Conservation (phyloP, 2,113 vertebrate species). For the Sialia sialis region DNA sequence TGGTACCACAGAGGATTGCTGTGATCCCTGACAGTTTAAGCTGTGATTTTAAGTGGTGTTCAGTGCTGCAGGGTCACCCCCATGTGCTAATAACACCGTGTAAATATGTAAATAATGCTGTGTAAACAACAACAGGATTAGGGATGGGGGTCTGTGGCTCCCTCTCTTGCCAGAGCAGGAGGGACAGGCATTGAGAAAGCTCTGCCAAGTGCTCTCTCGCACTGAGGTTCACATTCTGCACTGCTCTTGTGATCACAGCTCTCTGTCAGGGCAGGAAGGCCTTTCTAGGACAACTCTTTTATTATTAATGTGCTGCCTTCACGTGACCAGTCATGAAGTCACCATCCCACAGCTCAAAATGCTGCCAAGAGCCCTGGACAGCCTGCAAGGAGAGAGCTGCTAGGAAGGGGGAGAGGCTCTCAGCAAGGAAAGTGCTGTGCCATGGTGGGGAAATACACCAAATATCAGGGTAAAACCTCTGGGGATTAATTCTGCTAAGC, state of each 20-base stretch:
- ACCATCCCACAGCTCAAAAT: neutral
- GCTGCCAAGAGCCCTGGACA: neutral
- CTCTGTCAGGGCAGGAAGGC: neutral
- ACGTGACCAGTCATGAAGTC: neutral
- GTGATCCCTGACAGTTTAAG: rapidly evolving
- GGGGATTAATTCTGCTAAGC: neutral
- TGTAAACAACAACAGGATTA: neutral
- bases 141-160: neutral
- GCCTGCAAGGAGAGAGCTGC: neutral
- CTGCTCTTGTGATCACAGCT: neutral
- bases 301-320: neutral
- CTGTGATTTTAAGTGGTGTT: rapidly evolving
- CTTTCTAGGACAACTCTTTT: neutral
- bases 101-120: neutral
- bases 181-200: neutral
- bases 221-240: neutral
- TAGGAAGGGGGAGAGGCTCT: rapidly evolving
- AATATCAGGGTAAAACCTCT: neutral
- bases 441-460: rapidly evolving
- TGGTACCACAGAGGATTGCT: neutral
- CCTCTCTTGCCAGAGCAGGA: neutral
- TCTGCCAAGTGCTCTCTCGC: neutral
- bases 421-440: neutral
- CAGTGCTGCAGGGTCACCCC: neutral
- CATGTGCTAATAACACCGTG: neutral